phyloP scores from a whole-genome alignment of 2,113 vertebrate species.

The Harpagus bidentatus region DNA sequence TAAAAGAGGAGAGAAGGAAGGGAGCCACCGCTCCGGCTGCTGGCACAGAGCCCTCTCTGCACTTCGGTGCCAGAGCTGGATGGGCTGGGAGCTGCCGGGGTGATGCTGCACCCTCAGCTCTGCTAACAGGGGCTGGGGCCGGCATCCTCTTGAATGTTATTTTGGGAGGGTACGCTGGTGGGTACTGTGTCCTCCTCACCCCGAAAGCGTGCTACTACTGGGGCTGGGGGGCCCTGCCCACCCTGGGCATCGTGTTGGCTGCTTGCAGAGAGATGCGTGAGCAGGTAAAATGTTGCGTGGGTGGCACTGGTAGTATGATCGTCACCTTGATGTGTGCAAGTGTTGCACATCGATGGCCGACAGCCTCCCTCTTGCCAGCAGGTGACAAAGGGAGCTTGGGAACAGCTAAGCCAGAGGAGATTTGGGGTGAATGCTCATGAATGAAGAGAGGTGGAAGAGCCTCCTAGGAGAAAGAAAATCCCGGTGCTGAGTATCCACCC shows the following conservation, averaged over 20 bases:
- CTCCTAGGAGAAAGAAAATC: not conserved
- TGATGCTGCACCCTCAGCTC: not conserved
- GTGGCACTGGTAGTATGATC: not conserved
- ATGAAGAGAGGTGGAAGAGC: not conserved
- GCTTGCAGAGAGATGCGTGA: fast-evolving
- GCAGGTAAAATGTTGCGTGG: not conserved
- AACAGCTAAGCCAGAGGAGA: not conserved
- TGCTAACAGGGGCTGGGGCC: not conserved
- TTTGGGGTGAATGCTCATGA: not conserved
- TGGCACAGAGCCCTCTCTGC: not conserved
- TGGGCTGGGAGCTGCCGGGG: not conserved
- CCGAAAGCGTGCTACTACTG: fast-evolving
- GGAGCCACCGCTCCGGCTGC: not conserved
- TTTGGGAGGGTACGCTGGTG: not conserved
- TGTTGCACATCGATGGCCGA: fast-evolving
- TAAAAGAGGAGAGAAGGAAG: not conserved
- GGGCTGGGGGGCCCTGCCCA: not conserved
- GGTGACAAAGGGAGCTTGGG: not conserved
- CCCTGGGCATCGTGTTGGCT: not conserved
- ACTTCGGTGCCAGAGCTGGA: not conserved
- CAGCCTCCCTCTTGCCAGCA: not conserved
- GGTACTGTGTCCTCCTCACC: not conserved
- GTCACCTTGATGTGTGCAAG: not conserved
- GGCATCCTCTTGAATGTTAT: not conserved
- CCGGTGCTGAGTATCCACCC: fast-evolving